Evolutionary conservation across 2,797 vertebrate species (phyloP).

Genomic region (Pyrocephalus nanus): DNA sequence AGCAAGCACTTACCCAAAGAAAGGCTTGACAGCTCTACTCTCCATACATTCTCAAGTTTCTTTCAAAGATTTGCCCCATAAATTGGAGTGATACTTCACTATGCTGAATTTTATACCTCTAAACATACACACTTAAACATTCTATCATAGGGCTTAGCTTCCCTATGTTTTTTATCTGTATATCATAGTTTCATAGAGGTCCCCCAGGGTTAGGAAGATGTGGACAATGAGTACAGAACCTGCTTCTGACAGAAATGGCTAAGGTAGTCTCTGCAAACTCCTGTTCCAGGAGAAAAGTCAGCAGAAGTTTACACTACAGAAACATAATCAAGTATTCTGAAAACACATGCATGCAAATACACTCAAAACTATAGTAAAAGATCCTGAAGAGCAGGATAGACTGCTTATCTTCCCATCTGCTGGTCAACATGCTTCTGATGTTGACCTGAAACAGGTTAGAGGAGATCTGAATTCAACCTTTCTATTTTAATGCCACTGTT

Average conservation of each 20-base stretch:
- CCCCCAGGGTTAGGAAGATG: neutral
- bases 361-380: neutral
- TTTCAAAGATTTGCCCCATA: neutral
- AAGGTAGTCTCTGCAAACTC: neutral
- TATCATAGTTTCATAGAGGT: neutral
- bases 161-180: neutral
- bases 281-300: neutral
- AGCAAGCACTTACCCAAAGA: neutral
- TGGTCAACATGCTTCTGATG: neutral
- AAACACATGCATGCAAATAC: neutral
- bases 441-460: neutral
- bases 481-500: neutral
- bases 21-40: neutral
- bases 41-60: neutral
- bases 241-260: neutral
- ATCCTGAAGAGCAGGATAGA: neutral
- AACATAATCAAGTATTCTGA: neutral
- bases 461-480: neutral
- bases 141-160: neutral
- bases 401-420: neutral
- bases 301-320: neutral
- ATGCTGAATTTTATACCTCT: neutral
- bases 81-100: neutral
- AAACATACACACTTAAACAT: neutral
- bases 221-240: neutral